Evolutionary conservation across 1,140 invertebrate species (phyloP), one percentile per base, ranked within the genome.

Genomic region (Lepidostoma basale): DNA sequence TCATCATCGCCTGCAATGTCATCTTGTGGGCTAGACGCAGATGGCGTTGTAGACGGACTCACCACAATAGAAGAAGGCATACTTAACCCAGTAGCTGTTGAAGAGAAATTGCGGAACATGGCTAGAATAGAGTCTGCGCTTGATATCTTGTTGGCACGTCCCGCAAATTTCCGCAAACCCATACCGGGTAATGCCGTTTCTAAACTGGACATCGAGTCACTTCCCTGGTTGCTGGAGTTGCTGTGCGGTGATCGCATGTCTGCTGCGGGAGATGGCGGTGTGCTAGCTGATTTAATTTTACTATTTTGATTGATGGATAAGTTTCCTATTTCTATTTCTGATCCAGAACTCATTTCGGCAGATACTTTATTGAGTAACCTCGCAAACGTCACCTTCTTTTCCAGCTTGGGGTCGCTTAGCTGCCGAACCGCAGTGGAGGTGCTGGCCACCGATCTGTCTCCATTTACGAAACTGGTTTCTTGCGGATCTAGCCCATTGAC

Each of bases 361-460:
- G 88, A 89, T 3, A 91, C 88, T 79, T 88, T 90, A 73, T 88
- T 89, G 20, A 91, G 77, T 25, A 92, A 77, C 68, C 89, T 82
- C 5, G 90, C 90, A 75, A 92, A 92, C 0, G 89, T 90, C 0
- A 92, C 90, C 78, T 90, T 90, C 77, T 90, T 90, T 73, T 90
- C 89, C 52, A 89, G 76, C 74, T 89, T 90, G 26, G 85, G 85
- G 77, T 88, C 87, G 30, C 79, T 83, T 58, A 87, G 78, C 62
- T 81, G 80, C 49, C 81, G 76, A 69, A 84, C 85, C 2, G 83
- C 79, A 6, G 83, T 80, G 0, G 83, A 83, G 3, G 83, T 80
- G 20, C 1, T 81, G 78, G 2, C 77, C 22, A 36, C 78, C 0
- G 82, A 81, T 4, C 75, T 79, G 72, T 82, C 81, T 10, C 74